These are phyloP conservation scores for Diadumene lineata DNA, from an alignment of 92 coral and sea anemone genomes.

Conservation along the genomic window DNA sequence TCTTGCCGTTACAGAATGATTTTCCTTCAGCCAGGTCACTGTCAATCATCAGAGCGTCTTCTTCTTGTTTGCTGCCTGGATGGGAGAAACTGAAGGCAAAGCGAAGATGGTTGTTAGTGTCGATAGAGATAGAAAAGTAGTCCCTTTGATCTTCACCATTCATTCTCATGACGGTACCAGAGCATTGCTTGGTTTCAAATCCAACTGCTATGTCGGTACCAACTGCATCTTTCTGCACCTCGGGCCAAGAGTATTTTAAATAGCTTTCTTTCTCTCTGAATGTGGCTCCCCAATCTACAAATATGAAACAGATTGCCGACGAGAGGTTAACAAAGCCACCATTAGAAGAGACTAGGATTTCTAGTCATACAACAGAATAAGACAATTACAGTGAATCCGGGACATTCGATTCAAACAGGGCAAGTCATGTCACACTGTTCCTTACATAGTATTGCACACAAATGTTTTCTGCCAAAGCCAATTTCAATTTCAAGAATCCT, in stretches of 20 bases:
- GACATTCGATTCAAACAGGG: too few species aligned
- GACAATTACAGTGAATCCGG: too few species aligned
- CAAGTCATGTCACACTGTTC: too few species aligned
- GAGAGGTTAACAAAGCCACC: too few species aligned
- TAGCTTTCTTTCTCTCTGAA: conserved; percentile 48
- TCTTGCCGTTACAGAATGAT: conserved; percentile 51
- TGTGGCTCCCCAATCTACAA: conserved; percentile 74
- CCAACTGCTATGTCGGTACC: conserved; percentile 75
- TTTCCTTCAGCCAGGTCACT: conserved; percentile 28
- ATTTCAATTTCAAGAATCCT: too few species aligned
- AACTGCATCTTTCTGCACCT: conserved; percentile 12
- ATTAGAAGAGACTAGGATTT: too few species aligned
- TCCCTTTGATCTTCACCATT: conserved; percentile 17
- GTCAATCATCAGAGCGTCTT: conserved; percentile 6
- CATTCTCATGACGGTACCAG: conserved; percentile 63
- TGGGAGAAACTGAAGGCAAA: conserved; percentile 34
- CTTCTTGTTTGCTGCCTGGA: conserved; percentile 6
- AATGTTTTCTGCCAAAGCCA: too few species aligned
- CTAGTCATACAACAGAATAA: too few species aligned
- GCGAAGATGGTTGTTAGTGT: conserved; percentile 26
- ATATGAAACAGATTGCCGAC: background rate
- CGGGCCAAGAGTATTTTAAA: conserved; percentile 50
- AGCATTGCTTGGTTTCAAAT: conserved; percentile 55
- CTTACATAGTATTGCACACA: too few species aligned
- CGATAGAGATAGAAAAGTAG: conserved; percentile 38